These are phyloP conservation scores for Leptogaster cylindrica DNA, from an alignment of 2,888 invertebrate species.

Conservation along the genomic window DNA sequence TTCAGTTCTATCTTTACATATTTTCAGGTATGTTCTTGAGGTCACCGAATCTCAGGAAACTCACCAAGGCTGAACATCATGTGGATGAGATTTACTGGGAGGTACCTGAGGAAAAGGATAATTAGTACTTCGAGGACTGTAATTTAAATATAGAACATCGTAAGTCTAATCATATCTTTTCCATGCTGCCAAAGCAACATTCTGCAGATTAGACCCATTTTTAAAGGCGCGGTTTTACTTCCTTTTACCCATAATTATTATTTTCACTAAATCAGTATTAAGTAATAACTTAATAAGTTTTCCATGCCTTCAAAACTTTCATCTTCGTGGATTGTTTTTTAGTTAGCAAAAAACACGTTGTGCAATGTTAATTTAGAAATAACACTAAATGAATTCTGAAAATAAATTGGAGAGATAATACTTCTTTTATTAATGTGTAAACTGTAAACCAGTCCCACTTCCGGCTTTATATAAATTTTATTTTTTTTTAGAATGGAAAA, in stretches of 20 bases:
- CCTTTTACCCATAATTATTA: neutral
- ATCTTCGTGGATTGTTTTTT: too few species aligned
- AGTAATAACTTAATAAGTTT: too few species aligned
- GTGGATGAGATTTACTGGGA: constrained; percentile 72
- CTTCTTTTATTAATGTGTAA: too few species aligned
- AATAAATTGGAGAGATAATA: too few species aligned
- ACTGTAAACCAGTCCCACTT: too few species aligned
- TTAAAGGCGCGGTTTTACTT: neutral
- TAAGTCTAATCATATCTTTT: constrained; percentile 17
- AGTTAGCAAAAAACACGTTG: too few species aligned
- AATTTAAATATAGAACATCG: neutral
- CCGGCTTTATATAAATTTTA: too few species aligned
- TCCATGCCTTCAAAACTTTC: too few species aligned
- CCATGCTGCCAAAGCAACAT: constrained; percentile 19
- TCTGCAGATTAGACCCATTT: constrained; percentile 1
- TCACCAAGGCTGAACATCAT: constrained; percentile 67
- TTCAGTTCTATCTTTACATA: neutral
- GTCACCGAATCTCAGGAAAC: constrained; percentile 60
- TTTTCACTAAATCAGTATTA: too few species aligned
- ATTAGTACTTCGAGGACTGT: constrained; percentile 54
- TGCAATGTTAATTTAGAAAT: too few species aligned
- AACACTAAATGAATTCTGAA: too few species aligned
- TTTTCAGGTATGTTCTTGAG: constrained; percentile 65
- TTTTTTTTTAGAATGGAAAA: too few species aligned
- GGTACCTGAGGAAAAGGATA: constrained; percentile 64